phyloP scores from a whole-genome alignment of 2,113 vertebrate species.

The Chlamydotis undulata region DNA sequence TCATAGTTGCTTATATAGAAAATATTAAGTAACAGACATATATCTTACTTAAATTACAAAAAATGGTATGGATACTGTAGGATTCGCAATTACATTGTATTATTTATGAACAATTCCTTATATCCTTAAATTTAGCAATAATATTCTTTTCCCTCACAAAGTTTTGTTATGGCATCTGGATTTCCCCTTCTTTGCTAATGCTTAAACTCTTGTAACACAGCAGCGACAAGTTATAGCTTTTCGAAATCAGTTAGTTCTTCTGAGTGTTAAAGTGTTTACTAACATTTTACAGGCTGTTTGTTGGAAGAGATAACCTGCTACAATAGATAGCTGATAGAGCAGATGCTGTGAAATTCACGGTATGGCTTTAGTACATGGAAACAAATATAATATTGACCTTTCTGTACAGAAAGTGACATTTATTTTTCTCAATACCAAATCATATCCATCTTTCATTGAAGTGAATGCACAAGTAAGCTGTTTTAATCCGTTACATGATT shows the following conservation, averaged over 20 bases:
- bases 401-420: background rate
- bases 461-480: background rate
- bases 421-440: background rate
- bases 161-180: background rate
- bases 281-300: background rate
- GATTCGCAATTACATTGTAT: background rate
- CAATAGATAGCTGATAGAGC: background rate
- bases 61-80: background rate
- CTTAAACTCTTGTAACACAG: background rate
- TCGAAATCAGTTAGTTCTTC: background rate
- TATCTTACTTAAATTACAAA: background rate
- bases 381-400: background rate
- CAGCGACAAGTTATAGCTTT: background rate
- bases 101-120: background rate
- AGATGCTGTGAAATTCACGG: background rate
- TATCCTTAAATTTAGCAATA: background rate
- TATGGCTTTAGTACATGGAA: background rate
- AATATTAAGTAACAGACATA: background rate
- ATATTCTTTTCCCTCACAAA: background rate
- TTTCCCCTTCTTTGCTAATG: background rate
- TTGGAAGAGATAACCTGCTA: background rate
- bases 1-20: background rate
- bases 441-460: background rate
- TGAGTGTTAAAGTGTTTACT: background rate
- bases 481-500: background rate